Percentiles rank a stretch among this genome's conserved stretches.
Conservation (phyloP, 2,888 invertebrate species). For the Punctoribates punctum region DNA sequence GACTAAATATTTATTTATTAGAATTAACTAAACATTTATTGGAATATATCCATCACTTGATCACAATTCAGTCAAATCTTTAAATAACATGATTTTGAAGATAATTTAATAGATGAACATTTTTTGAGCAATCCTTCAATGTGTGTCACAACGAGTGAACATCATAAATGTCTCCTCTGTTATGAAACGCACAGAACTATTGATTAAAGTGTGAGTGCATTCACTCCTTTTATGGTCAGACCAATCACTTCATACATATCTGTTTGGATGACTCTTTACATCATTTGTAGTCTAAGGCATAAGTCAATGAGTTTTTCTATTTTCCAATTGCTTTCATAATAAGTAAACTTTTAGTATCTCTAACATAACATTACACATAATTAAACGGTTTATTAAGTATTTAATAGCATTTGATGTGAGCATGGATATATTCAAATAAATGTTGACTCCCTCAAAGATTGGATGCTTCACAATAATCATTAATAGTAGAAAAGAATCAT, state of each 20-base stretch:
- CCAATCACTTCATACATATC: constrained; percentile 22
- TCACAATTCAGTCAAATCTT: background rate
- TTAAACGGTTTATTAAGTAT: too few species aligned
- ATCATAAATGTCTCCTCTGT: constrained; percentile 13
- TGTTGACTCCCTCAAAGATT: too few species aligned
- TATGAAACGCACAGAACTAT: constrained; percentile 14
- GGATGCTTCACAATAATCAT: too few species aligned
- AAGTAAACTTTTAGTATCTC: too few species aligned
- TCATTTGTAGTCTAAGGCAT: background rate
- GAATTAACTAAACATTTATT: background rate
- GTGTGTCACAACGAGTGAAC: constrained; percentile 8
- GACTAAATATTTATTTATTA: background rate
- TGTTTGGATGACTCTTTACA: constrained; percentile 10
- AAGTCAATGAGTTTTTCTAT: background rate
- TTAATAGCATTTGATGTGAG: too few species aligned
- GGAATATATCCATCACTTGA: background rate
- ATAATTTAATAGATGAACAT: background rate
- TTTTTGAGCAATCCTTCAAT: constrained; percentile 17
- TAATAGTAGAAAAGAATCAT: too few species aligned
- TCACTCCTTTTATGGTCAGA: constrained; percentile 30
- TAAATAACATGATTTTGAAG: background rate
- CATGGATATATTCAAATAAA: too few species aligned
- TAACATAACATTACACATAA: too few species aligned
- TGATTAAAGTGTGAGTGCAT: constrained; percentile 31
- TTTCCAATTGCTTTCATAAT: background rate